Evolutionary conservation across 2,113 vertebrate species (phyloP), one percentile per base, ranked within the genome.

Genomic region (Dipodomys merriami): DNA sequence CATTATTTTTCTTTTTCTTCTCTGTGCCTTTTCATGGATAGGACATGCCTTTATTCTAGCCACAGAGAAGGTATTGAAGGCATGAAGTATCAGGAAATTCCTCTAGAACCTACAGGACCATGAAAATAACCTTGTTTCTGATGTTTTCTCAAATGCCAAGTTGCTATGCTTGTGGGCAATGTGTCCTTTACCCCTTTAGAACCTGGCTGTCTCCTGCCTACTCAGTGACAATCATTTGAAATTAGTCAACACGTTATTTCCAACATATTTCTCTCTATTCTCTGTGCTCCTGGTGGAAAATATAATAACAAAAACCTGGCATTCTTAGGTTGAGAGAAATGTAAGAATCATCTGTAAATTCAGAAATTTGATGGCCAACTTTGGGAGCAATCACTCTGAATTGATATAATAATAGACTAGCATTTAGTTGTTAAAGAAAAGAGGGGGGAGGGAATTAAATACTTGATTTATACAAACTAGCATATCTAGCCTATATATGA

Each of bases 221-320:
- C 62, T 88, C 22, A 39, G 27, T 73, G 64, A 30, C 44, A 46
- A 35, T 6, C 19, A 57, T 53, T 68, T 19, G 16, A n/a, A 93
- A 65, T 9, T 20, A 89, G 27, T 94, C n/a, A 81, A n/a, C 77
- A 83, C 81, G n/a, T 35, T n/a, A 11, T 20, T 1, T 4, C 35
- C 77, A 90, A 87, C 35, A 81, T 90, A 90, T 91, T 46, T 94
- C 49, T 95, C 76, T 84, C 74, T 53, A 90, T 88, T 68, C 18
- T 16, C 81, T 94, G 27, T 68, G 25, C 11, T 30, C 49, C 49
- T 53, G 49, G 49, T 53, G 49, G 49, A 53, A 53, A 53, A 25
- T 65, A 65, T 23, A 25, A 8, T 2, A 9, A 10, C 67, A 69
- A 46, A n/a, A 76, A n/a, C 80, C 23, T 94, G 83, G 60, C 74